These are phyloP conservation scores for Dermatemys mawii DNA, from an alignment of 2,113 vertebrate species.

Conservation along the genomic window DNA sequence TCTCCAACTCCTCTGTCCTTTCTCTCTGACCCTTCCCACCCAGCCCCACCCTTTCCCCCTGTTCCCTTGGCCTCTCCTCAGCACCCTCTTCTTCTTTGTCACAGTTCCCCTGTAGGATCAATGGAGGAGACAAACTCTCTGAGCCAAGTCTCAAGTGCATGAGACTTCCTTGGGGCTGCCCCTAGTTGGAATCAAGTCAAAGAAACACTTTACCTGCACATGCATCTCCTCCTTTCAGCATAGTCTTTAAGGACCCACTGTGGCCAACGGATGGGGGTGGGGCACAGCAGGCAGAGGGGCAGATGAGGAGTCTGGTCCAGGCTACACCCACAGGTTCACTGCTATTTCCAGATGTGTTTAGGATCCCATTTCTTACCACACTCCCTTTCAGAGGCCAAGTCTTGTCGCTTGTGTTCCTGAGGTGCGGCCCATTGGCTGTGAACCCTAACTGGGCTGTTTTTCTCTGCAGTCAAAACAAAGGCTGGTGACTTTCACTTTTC, in stretches of 20 bases:
- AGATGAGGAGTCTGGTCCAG: background rate
- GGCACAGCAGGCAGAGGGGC: background rate
- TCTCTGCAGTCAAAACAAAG: background rate
- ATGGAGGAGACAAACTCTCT: background rate
- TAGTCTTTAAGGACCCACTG: background rate
- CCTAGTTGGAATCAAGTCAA: background rate
- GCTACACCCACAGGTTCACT: background rate
- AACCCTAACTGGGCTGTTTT: background rate
- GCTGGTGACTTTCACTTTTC: background rate
- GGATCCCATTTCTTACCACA: background rate
- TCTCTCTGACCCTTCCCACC: background rate
- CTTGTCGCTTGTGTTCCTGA: background rate
- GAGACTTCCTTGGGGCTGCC: background rate
- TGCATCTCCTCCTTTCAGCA: background rate
- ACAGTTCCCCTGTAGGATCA: background rate
- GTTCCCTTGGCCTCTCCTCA: background rate
- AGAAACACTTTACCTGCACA: background rate
- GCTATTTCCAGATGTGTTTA: background rate
- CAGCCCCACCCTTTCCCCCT: background rate
- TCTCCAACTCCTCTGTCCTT: background rate
- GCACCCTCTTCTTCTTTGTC: background rate
- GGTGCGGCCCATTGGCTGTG: background rate
- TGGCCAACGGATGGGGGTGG: background rate
- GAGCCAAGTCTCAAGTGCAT: background rate
- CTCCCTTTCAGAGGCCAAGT: background rate